Evolutionary conservation across 2,888 invertebrate genomes (phyloP), one percentile per base, ranked within the genome.

Genomic region (Halictus quadricinctus): DNA sequence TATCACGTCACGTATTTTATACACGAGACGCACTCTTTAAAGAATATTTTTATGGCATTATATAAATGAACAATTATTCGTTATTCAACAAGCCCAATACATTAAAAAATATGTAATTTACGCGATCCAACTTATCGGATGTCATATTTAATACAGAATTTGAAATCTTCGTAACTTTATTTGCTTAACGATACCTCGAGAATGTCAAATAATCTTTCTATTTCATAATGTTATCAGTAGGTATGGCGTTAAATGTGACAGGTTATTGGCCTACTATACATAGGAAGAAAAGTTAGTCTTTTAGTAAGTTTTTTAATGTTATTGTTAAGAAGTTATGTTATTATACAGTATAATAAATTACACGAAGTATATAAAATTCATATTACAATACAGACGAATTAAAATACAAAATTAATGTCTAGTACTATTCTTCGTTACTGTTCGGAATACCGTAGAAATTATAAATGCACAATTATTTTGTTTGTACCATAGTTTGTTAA

Each of bases 181-280:
- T 83, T 85, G 29, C 83, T 88, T 54, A 88, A 12, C 54, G 83
- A 88, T 88, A 76, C 50, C 82, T 88, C 48, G 36, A 48, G 72
- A 77, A 79, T 50, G 70, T 79, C 78, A 69, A 79, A 79, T 81
- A 83, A 86, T 81, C 73, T 50, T 60, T 43, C 48, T 41, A 46
- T 87, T 88, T 86, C 80, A 43, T 82, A 88, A 86, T 70, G 54
- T 64, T 74, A 76, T 74, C 36, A 60, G 73, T 50, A 12, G 76
- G 54, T 54, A 54, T 10, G 64, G 41, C 41, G 41, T 69, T 77
- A 77, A 72, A 66, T 43, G 76, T 76, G 54, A 72, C 64, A 48
- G 72, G 25, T 81, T 72, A 50, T 72, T 83, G 72, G 41, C 54
- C 75, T 74, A 25, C 48, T 58, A 54, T 54, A 54, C 21, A 41